These are phyloP conservation scores for Phalacrocorax pelagicus DNA, from an alignment of 2,113 vertebrate genomes.

Conservation along the genomic window DNA sequence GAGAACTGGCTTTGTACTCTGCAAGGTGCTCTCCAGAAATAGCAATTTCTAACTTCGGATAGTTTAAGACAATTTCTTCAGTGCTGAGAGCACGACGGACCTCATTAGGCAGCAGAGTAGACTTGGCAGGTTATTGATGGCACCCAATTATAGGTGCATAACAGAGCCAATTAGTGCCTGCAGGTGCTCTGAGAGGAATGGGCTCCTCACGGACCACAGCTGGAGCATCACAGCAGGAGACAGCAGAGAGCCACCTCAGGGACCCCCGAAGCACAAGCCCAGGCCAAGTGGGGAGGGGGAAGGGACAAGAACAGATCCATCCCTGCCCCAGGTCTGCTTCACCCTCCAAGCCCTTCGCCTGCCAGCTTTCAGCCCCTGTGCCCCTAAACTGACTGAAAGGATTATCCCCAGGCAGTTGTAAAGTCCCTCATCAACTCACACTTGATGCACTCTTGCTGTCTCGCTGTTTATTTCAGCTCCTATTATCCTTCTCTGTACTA, in stretches of 20 bases:
- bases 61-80: not conserved
- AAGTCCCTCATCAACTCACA: not conserved
- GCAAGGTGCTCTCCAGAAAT: not conserved
- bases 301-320: rapidly evolving
- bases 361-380: not conserved
- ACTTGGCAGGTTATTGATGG: not conserved
- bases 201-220: not conserved
- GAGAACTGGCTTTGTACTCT: rapidly evolving
- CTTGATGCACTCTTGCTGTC: rapidly evolving
- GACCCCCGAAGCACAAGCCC: not conserved
- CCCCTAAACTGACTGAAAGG: not conserved
- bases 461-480: not conserved
- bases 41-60: not conserved
- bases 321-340: rapidly evolving
- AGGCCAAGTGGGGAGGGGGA: too few relatives aligned
- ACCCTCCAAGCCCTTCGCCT: not conserved
- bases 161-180: not conserved
- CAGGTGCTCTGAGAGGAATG: not conserved
- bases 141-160: not conserved
- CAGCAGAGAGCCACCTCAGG: rapidly evolving
- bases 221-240: not conserved
- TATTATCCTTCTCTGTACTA: not conserved
- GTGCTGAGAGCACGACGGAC: not conserved
- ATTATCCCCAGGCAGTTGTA: not conserved
- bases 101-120: not conserved